A percentile compares a stretch with the other conserved stretches of the same genome.
phyloP scores from a whole-genome alignment of 2,797 vertebrate genomes.

The Cichlasoma orientale region DNA sequence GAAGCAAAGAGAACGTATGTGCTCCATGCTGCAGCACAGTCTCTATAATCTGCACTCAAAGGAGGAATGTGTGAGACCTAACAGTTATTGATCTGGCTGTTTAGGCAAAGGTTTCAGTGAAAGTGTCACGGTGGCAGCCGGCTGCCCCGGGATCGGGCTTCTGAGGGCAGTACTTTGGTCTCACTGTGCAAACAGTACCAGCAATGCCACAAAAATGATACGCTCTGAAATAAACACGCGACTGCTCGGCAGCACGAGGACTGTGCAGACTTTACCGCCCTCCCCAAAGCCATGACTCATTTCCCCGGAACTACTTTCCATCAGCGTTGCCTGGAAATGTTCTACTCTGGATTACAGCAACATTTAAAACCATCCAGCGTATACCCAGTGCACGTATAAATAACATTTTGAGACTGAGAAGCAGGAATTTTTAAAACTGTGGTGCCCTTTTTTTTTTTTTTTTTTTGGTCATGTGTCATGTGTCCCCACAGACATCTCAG shows the following conservation, averaged over 20 bases:
- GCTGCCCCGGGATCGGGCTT: neutral
- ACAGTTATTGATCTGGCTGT: conserved; percentile 37
- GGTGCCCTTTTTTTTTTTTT: neutral
- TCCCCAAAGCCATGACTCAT: conserved; percentile 49
- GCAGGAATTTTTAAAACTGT: neutral
- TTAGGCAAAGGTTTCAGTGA: conserved; percentile 9
- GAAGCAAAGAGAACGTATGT: neutral
- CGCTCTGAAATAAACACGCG: conserved; percentile 38
- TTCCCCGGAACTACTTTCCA: conserved; percentile 26
- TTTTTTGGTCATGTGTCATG: too few species aligned
- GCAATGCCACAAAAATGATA: conserved; percentile 22
- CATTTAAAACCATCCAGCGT: conserved; percentile 4
- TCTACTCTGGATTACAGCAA: neutral
- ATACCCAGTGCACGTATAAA: neutral
- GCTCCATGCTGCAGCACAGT: conserved; percentile 17
- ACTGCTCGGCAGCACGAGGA: neutral
- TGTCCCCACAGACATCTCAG: neutral
- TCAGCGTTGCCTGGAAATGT: conserved; percentile 36
- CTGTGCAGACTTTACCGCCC: neutral
- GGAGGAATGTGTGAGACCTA: neutral
- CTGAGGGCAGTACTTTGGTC: conserved; percentile 1
- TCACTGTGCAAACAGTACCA: conserved; percentile 20
- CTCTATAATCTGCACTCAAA: conserved; percentile 7
- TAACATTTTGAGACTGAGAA: neutral
- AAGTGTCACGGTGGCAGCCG: conserved; percentile 26